Percentiles rank a stretch among this genome's conserved stretches.
These are phyloP conservation scores for Cephus nigrinus DNA, from an alignment of 2,888 invertebrate species.

Conservation along the genomic window DNA sequence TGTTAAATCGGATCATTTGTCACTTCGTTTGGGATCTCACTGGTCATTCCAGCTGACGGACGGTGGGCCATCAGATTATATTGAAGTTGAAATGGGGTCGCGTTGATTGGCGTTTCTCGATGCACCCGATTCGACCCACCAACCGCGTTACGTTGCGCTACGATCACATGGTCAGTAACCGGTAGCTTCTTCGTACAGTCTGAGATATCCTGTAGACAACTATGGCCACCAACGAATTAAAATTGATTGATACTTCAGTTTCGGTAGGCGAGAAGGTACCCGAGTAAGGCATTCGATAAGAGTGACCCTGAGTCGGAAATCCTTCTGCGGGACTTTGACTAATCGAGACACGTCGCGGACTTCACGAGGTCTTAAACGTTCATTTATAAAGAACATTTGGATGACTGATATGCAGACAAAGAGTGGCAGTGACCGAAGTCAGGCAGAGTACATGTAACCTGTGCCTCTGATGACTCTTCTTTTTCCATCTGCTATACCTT, in stretches of 20 bases:
- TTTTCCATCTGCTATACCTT: background rate
- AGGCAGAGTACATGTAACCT: background rate
- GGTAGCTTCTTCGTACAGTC: background rate
- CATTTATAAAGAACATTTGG: background rate
- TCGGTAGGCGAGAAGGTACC: slow-evolving; percentile 1
- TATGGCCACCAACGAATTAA: slow-evolving; percentile 35
- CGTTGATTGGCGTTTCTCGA: slow-evolving; percentile 44
- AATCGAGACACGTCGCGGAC: background rate
- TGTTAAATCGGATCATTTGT: slow-evolving; percentile 50
- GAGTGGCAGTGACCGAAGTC: background rate
- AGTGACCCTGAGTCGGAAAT: background rate
- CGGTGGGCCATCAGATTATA: slow-evolving; percentile 42
- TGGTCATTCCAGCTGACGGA: slow-evolving; percentile 22
- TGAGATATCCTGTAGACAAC: slow-evolving; percentile 1
- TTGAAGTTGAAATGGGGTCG: slow-evolving; percentile 37
- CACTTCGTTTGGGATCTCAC: slow-evolving; percentile 24
- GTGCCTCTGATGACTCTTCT: background rate
- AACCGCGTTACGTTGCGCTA: background rate
- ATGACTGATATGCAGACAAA: background rate
- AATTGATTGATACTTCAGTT: slow-evolving; percentile 38
- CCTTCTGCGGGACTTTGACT: background rate
- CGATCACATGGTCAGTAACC: background rate
- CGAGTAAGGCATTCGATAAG: background rate
- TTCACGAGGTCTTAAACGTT: background rate
- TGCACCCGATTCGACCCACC: slow-evolving; percentile 25